Evolutionary conservation across 2,113 vertebrate species (phyloP).

Genomic region (Embiotoca jacksoni): DNA sequence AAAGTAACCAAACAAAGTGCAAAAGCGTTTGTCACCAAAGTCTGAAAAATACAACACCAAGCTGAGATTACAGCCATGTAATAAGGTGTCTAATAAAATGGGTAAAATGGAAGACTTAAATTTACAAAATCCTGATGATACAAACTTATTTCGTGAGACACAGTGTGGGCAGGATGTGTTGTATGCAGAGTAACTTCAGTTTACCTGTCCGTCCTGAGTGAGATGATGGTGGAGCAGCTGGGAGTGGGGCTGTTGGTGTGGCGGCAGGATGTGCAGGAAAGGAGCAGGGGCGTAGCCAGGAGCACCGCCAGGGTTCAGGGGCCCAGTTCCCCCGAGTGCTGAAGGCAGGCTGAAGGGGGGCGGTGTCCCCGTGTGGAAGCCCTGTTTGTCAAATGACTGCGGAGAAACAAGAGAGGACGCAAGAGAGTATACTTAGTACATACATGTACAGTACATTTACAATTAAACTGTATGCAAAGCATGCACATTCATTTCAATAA

Average conservation of each 20-base stretch:
- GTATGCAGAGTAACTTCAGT: not conserved
- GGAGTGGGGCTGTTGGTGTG: conserved; percentile 96
- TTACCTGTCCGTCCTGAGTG: conserved; percentile 84
- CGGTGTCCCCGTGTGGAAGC: conserved; percentile 94
- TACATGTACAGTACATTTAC: not conserved
- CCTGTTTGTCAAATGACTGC: conserved; percentile 97
- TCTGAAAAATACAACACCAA: no score
- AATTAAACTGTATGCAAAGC: not conserved
- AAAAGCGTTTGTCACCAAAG: no score
- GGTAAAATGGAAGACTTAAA: no score
- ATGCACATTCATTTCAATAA: not conserved
- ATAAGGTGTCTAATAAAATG: no score
- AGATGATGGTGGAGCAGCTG: conserved; percentile 94
- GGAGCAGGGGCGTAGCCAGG: conserved; percentile 92
- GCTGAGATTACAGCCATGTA: no score
- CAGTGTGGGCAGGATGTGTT: no score
- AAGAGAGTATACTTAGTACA: not conserved
- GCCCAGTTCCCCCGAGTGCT: conserved; percentile 91
- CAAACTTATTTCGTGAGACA: no score
- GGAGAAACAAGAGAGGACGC: not conserved
- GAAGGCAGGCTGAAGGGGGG: conserved; percentile 96
- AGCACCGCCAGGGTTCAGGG: conserved; percentile 91
- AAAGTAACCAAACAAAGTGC: no score
- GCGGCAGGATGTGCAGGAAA: conserved; percentile 94
- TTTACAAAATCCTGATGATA: no score